phyloP scores from a whole-genome alignment of 2,888 invertebrate species.

The Synergus itoensis region DNA sequence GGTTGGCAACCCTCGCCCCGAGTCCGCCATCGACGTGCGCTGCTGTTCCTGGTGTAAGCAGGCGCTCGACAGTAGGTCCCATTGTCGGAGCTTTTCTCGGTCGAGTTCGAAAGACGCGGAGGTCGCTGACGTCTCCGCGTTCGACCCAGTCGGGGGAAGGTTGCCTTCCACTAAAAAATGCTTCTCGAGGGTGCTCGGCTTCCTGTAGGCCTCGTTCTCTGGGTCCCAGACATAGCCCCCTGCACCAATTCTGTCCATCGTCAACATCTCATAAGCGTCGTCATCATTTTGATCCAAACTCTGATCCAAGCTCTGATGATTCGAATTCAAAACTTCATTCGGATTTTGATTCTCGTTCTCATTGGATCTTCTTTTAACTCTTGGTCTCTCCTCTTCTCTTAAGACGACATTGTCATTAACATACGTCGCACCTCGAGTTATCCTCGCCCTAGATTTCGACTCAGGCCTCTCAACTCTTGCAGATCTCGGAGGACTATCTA shows the following conservation, averaged over 20 bases:
- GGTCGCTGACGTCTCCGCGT: conserved; percentile 56
- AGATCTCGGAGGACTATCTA: conserved; percentile 80
- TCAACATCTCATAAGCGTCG: conserved; percentile 81
- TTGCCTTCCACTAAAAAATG: conserved; percentile 79
- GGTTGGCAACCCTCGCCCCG: conserved; percentile 71
- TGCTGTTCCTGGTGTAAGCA: conserved; percentile 77
- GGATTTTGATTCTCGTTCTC: conserved; percentile 77
- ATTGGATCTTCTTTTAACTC: conserved; percentile 53
- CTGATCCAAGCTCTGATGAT: conserved; percentile 54
- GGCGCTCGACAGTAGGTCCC: conserved; percentile 93
- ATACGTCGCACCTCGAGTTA: conserved; percentile 87
- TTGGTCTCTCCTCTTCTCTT: conserved; percentile 74
- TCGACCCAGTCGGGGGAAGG: conserved; percentile 72
- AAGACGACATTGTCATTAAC: conserved; percentile 86
- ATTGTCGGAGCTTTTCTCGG: conserved; percentile 91
- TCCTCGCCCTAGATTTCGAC: conserved; percentile 75
- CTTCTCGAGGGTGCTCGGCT: conserved; percentile 57
- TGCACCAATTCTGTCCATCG: conserved; percentile 75
- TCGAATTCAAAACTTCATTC: conserved; percentile 61
- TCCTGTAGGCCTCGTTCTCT: conserved; percentile 73
- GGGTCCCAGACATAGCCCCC: conserved; percentile 76
- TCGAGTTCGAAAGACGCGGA: conserved; percentile 82
- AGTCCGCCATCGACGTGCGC: conserved; percentile 81
- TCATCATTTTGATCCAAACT: conserved; percentile 75
- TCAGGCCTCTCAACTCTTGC: conserved; percentile 64